Base-by-base conservation (phyloP, 2,113 vertebrate species). In the Hystrix cristata region DNA sequence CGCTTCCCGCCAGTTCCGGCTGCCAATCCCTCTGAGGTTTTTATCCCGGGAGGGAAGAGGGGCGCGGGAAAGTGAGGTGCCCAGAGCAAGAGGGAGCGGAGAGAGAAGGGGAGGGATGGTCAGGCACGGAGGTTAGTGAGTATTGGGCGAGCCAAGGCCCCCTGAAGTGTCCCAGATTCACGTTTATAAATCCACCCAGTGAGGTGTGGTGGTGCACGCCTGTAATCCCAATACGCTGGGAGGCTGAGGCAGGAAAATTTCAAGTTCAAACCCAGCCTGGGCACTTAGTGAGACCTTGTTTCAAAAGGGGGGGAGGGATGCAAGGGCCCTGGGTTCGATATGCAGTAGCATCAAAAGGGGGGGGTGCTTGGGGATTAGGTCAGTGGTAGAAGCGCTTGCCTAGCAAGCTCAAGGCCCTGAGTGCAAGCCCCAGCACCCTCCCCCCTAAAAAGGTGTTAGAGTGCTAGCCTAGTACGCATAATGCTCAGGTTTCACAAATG, bases 1-100 rank as follows among this genome's bases (percentile, higher is more conserved):
- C 0, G 31, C 21, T 19, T 12, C 3, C 29, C 6, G 15, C 18
- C 48, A 0, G 29, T 21, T 74, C 67, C 3, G 1, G 27, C 9
- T 55, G 60, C 23, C 10, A 31, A 12, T 57, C 57, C 23, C 78
- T 38, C 19, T 15, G 0, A 15, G 8, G 59, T 34, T 72, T 25
- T 53, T 46, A 29, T 64, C 5, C 55, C 27, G 5, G 43, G 25
- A 8, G 25, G 11, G 19, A 27, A 2, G 14, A 55, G 43, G 59
- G 8, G 0, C 16, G 1, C 6, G 1, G 46, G 2, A 46, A 71
- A 74, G 27, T 43, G 1, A 48, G 46, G 38, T 64, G 10, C 38
- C 6, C 18, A 21, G 34, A 43, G 21, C 43, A 38, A 48, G 43
- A 34, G 16, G 51, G 16, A 55, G 51, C 48, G 7, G 78, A 55